phyloP scores from a whole-genome alignment of 2,888 invertebrate species.

The Cheilosia urbana region DNA sequence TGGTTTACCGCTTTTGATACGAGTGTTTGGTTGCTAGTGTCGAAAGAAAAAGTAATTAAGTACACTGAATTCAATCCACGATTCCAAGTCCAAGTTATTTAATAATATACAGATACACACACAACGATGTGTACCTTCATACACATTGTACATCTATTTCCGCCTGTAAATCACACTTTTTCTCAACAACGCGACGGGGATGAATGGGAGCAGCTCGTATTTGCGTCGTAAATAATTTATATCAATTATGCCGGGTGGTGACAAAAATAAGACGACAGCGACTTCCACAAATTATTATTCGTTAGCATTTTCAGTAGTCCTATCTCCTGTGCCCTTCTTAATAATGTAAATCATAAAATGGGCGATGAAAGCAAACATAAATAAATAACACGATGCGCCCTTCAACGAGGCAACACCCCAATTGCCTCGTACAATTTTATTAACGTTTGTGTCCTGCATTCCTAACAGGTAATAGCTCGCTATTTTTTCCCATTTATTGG shows the following conservation, averaged over 20 bases:
- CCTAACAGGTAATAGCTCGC: not conserved
- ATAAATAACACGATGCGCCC: not conserved
- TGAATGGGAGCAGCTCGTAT: constrained; percentile 24
- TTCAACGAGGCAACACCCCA: too few species aligned
- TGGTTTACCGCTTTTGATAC: too few species aligned
- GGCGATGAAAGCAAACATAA: constrained; percentile 11
- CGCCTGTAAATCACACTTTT: constrained; percentile 3
- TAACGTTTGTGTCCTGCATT: not conserved
- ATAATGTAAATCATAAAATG: constrained; percentile 49
- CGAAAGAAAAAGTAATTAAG: not conserved
- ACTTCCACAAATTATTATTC: constrained; percentile 23
- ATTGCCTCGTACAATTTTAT: not conserved
- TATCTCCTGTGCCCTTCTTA: not conserved
- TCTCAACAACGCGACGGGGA: constrained; percentile 9
- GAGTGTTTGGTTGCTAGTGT: not conserved
- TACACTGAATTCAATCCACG: too few species aligned
- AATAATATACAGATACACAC: too few species aligned
- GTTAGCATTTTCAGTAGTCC: not conserved
- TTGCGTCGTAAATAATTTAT: constrained; percentile 57
- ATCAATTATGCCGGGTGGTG: constrained; percentile 20
- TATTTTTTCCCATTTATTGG: not conserved
- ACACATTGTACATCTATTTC: not conserved
- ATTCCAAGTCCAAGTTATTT: too few species aligned
- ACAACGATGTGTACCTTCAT: not conserved
- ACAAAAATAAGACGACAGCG: constrained; percentile 18